Base-by-base conservation (phyloP, 2,113 vertebrate species). In the Lamprotornis superbus region DNA sequence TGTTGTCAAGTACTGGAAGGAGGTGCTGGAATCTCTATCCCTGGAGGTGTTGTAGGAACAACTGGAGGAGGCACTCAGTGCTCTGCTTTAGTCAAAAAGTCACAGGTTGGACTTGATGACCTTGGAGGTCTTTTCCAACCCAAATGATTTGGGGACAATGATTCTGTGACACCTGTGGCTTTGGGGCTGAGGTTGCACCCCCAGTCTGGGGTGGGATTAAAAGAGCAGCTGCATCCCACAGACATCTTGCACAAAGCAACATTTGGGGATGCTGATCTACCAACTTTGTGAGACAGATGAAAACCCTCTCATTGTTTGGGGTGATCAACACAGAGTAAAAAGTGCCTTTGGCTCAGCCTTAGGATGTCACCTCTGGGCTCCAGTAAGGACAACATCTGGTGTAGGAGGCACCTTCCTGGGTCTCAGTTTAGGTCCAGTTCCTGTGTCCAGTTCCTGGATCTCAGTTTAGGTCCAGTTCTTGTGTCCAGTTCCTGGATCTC, bases 271-370 rank as follows among this genome's bases (percentile, higher is more conserved):
- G 5, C 5, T 3, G 18, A 5, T 8, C 18, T 65, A 18, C 21
- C 37, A 37, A 3, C 31, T 27, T 20, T 9, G 6, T 16, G 15
- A n/a, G 42, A 53, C 6, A 30, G 24, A 37, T 7, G 6, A 11
- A n/a, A 2, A 2, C 0, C 8, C 10, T 46, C 42, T 25, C 9
- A 16, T 63, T 4, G 19, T 28, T n/a, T 12, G 31, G n/a, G 21
- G 2, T n/a, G n/a, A 52, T 27, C 2, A 2, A 30, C 7, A 14
- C 5, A 0, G 6, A 50, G 15, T 1, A 15, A 52, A 61, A 76
- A 80, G 39, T 30, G 44, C 4, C 21, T 71, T 40, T 59, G 16
- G 9, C 6, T 18, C 61, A 44, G 9, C 30, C 27, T 8, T 5
- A 14, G 18, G 23, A 64, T 52, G 17, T n/a, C 59, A 77, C 12